A percentile compares a stretch with the other conserved stretches of the same genome.
Conservation (phyloP, 2,888 invertebrate species). For the Drosophila barbarae region DNA sequence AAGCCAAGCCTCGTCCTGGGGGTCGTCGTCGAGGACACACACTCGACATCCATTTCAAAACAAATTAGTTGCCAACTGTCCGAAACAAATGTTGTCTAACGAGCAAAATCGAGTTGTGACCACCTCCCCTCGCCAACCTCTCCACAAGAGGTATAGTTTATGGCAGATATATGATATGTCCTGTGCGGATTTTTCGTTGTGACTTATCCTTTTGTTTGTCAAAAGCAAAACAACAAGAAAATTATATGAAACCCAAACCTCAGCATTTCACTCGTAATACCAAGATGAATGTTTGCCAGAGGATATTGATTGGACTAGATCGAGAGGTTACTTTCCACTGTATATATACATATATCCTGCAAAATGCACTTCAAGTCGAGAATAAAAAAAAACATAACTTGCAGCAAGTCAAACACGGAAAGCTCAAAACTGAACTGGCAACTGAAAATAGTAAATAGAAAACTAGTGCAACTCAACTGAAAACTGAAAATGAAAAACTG, state of each 20-base stretch:
- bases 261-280: slow-evolving; percentile 62
- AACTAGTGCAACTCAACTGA: slow-evolving; percentile 32
- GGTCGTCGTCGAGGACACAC: slow-evolving; percentile 26
- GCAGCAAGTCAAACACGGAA: slow-evolving; percentile 39
- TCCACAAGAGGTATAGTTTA: slow-evolving; percentile 13
- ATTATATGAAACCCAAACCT: slow-evolving; percentile 39
- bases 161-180: slow-evolving; percentile 18
- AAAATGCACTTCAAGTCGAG: slow-evolving; percentile 54
- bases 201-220: slow-evolving; percentile 16
- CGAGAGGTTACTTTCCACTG: slow-evolving; percentile 57
- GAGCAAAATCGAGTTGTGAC: slow-evolving; percentile 38
- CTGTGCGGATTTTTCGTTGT: not conserved
- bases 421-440: slow-evolving; percentile 36
- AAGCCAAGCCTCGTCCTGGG: slow-evolving; percentile 23
- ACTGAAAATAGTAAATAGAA: slow-evolving; percentile 11
- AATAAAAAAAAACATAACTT: slow-evolving; percentile 27
- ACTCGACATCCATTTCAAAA: slow-evolving; percentile 48
- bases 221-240: slow-evolving; percentile 9
- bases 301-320: slow-evolving; percentile 65
- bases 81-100: slow-evolving; percentile 67
- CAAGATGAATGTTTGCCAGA: slow-evolving; percentile 10
- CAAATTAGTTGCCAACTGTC: slow-evolving; percentile 73
- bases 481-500: slow-evolving; percentile 25
- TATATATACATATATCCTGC: not conserved
- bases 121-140: not conserved